Evolutionary conservation across 2,797 vertebrate genomes (phyloP).

Genomic region (Chloroceryle inda): DNA sequence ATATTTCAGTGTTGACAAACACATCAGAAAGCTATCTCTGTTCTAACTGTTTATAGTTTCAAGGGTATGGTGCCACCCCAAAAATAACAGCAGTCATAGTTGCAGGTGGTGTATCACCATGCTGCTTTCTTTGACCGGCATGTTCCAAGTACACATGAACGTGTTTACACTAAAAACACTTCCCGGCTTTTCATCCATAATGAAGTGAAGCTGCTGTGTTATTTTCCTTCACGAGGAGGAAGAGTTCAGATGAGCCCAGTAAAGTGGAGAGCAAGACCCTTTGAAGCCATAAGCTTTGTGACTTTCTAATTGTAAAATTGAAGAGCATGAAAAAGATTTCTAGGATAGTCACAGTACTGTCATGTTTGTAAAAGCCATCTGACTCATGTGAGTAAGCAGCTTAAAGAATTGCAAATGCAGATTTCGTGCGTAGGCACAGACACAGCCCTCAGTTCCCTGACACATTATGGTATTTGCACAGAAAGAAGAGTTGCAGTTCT

Average conservation of each 20-base stretch:
- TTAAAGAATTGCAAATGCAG: not conserved
- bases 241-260: not conserved
- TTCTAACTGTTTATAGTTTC: not conserved
- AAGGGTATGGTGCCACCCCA: not conserved
- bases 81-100: fast-evolving
- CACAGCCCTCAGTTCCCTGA: not conserved
- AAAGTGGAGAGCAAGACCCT: not conserved
- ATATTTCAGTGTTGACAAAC: not conserved
- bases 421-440: not conserved
- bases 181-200: not conserved
- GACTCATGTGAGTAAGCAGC: not conserved
- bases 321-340: not conserved
- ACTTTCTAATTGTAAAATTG: not conserved
- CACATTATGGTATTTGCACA: not conserved
- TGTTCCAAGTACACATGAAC: not conserved
- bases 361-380: not conserved
- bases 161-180: not conserved
- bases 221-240: not conserved
- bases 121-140: not conserved
- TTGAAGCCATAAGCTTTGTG: not conserved
- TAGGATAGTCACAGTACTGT: not conserved
- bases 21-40: not conserved
- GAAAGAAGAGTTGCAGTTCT: not conserved
- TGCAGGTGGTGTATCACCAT: not conserved
- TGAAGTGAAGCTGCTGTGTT: not conserved